Percentiles rank a stretch among this genome's conserved stretches.
These are phyloP conservation scores for Rhopilema esculentum DNA, from an alignment of 30 jellyfish, hydroid and myxozoan genomes.

Conservation along the genomic window DNA sequence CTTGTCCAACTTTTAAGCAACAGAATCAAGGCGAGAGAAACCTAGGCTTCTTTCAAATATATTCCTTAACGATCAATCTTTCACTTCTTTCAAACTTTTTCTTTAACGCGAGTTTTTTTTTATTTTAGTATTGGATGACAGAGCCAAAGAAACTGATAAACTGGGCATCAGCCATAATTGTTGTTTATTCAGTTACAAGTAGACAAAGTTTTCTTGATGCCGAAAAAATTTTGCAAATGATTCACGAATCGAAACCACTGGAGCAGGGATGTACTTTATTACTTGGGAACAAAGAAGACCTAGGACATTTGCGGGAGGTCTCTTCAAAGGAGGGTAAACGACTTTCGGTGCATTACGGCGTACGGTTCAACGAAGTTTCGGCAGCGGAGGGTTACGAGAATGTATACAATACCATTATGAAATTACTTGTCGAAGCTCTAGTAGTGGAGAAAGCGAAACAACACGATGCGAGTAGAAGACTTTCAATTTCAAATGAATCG, in stretches of 20 bases:
- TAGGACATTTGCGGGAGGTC: conserved; percentile 79
- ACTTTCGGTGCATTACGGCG: conserved; percentile 79
- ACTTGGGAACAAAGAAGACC: conserved; percentile 85
- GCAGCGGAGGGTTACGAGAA: conserved; percentile 89
- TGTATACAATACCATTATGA: conserved; percentile 68
- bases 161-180: conserved; percentile 89
- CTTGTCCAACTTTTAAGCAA: no score
- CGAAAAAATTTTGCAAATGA: conserved; percentile 59
- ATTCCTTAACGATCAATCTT: no score
- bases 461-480: conserved; percentile 51
- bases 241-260: conserved; percentile 75
- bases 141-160: conserved; percentile 59
- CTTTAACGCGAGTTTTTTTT: no score
- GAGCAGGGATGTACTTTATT: conserved; percentile 74
- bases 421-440: conserved; percentile 70
- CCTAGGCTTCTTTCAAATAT: no score
- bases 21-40: no score
- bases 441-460: conserved; percentile 66
- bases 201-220: conserved; percentile 83
- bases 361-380: conserved; percentile 82
- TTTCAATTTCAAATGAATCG: conserved; percentile 47
- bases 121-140: conserved; percentile 77
- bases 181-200: conserved; percentile 85
- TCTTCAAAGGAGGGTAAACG: conserved; percentile 77
- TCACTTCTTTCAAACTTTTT: no score